Conservation (phyloP, 1,140 invertebrate genomes). For the Geopemphigus sp. region DNA sequence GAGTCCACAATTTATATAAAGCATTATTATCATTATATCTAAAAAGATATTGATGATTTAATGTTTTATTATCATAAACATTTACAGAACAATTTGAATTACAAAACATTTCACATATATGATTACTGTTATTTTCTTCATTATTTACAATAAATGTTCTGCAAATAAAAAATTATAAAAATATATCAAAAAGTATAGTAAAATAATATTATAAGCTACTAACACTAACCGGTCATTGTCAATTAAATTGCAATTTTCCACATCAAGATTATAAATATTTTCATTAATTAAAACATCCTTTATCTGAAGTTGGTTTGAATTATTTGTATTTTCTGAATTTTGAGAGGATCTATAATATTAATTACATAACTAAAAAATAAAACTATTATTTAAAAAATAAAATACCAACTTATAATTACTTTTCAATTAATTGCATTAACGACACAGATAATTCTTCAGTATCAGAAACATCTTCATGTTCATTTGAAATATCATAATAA, state of each 20-base stretch:
- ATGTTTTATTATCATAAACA: background rate
- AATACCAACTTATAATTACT: conserved; percentile 7
- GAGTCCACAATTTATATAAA: conserved; percentile 9
- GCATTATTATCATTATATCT: background rate
- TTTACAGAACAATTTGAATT: background rate
- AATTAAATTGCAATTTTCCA: background rate
- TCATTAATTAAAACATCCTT: background rate
- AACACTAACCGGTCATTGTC: background rate
- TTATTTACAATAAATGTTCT: conserved; percentile 12
- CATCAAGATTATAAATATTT: background rate
- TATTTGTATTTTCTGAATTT: background rate
- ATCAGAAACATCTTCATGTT: conserved; percentile 16
- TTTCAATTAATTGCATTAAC: conserved; percentile 28
- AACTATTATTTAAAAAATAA: background rate
- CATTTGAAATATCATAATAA: conserved; percentile 2
- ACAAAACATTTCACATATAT: background rate
- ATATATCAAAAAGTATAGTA: background rate
- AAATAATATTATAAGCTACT: background rate
- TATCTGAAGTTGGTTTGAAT: background rate
- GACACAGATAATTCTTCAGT: conserved; percentile 27
- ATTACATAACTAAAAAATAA: background rate
- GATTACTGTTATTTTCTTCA: conserved; percentile 21
- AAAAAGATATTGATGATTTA: background rate
- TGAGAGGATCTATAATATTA: conserved; percentile 5
- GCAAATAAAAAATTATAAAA: background rate